A percentile compares a stretch with the other conserved stretches of the same genome.
These are phyloP conservation scores for Branchellion lobata DNA, from an alignment of 2,888 invertebrate genomes.

Conservation along the genomic window DNA sequence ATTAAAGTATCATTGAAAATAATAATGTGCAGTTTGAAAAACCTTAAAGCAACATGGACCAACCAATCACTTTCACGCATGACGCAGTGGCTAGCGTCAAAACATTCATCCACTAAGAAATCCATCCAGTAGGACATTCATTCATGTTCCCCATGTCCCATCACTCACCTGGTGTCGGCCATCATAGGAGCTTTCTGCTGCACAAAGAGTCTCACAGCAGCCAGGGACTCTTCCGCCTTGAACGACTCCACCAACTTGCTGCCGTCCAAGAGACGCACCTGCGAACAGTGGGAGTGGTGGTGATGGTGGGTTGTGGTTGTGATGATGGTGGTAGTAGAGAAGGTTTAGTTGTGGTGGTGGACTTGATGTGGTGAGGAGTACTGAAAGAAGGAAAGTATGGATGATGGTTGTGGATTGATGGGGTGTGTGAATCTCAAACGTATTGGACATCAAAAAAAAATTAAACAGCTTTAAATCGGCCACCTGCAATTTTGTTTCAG, in stretches of 20 bases:
- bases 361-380: neutral
- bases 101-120: too few species aligned
- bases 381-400: neutral
- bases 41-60: too few species aligned
- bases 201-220: constrained; percentile 84
- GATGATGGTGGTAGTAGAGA: neutral
- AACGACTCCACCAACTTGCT: constrained; percentile 74
- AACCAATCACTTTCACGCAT: too few species aligned
- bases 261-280: constrained; percentile 78
- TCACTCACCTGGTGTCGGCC: constrained; percentile 6
- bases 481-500: constrained; percentile 67
- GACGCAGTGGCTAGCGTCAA: too few species aligned
- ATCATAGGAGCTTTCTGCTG: constrained; percentile 79
- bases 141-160: too few species aligned
- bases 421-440: neutral
- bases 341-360: neutral
- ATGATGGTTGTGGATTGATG: neutral
- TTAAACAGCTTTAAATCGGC: constrained; percentile 59
- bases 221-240: constrained; percentile 81
- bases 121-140: too few species aligned
- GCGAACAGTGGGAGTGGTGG: constrained; percentile 37
- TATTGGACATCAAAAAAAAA: neutral
- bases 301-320: neutral
- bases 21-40: too few species aligned
- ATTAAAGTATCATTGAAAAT: too few species aligned